Base-by-base conservation (phyloP, 1,140 invertebrate species). In the Drosophila kohkoa region DNA sequence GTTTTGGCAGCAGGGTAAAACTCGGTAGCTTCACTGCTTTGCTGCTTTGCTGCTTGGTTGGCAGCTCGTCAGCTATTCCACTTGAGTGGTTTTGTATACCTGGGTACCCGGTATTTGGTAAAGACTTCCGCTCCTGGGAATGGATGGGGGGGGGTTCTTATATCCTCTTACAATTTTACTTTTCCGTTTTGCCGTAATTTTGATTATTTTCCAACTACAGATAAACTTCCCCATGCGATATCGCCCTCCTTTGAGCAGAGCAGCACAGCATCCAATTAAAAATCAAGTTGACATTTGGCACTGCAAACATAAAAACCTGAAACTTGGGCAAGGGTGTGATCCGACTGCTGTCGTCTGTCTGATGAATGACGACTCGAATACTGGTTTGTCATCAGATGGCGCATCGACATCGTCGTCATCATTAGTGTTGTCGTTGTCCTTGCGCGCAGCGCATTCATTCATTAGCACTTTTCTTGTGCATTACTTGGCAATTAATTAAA, bases 171-270 rank as follows among this genome's bases (percentile, higher is more conserved):
- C n/a, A 76, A 62, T 70, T 76, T 80, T 28, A 75, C 59, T 59
- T 74, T 87, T 89, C 73, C 83, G 83, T 64, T 87, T 88, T 57
- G 49, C 35, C 57, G 51, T 80, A 79, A 82, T 79, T 82, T 82
- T 69, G 81, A 68, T 74, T 69, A 74, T 70, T 70, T 59, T 8
- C 62, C 65, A 75, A 74, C 79, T 79, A 60, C 64, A 58, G 81
- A 59, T 41, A 57, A 70, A 45, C 43, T 58, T 54, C 35, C 16
- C 68, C 13, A 32, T 60, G 35, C 46, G 38, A 52, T 13, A 45
- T 45, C 20, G 20, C 20, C 20, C 20, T 25, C 15, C 28, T 64
- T 45, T 71, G 43, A 59, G 52, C 20, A 25, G 20, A 25, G 20
- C 3, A 60, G 52, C 51, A 20, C 11, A 57, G 69, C 48, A 41